Conservation (phyloP, 1,140 invertebrate genomes). For the Drosophila truncata region DNA sequence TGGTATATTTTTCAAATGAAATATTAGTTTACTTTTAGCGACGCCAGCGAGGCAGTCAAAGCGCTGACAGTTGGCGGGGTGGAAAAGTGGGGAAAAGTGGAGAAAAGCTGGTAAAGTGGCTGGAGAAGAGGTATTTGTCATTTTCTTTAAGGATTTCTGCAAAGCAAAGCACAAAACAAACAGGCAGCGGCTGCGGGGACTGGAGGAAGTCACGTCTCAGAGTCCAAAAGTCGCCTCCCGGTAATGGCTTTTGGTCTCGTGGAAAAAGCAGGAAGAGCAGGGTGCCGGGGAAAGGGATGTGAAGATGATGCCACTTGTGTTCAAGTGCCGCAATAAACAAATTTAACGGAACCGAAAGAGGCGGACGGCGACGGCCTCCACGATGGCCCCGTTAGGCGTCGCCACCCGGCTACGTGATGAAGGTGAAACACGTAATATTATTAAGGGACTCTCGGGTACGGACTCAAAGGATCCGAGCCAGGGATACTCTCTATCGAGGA, state of each 20-base stretch:
- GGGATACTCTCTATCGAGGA: background rate
- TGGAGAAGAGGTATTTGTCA: constrained; percentile 70
- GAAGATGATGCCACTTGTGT: constrained; percentile 79
- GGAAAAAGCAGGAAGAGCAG: constrained; percentile 5
- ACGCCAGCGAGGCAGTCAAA: constrained; percentile 70
- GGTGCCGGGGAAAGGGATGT: constrained; percentile 17
- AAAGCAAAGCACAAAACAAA: constrained; percentile 72
- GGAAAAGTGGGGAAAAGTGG: constrained; percentile 10
- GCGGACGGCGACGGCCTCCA: constrained; percentile 47
- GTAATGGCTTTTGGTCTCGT: constrained; percentile 37
- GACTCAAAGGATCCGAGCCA: background rate
- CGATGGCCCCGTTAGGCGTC: constrained; percentile 31
- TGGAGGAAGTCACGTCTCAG: constrained; percentile 64
- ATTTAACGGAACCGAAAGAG: constrained; percentile 63
- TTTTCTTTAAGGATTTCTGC: constrained; percentile 79
- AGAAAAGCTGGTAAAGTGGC: background rate
- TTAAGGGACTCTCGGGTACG: background rate
- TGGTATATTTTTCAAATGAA: constrained; percentile 82
- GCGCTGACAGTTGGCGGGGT: constrained; percentile 64
- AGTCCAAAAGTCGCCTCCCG: constrained; percentile 56
- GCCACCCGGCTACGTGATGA: constrained; percentile 58
- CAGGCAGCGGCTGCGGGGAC: constrained; percentile 4
- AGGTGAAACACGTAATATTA: constrained; percentile 56
- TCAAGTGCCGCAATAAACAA: constrained; percentile 83
- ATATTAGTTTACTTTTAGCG: constrained; percentile 82